Evolutionary conservation across 2,113 vertebrate genomes (phyloP), one percentile per base, ranked within the genome.

Genomic region (Daphoenositta chrysoptera): DNA sequence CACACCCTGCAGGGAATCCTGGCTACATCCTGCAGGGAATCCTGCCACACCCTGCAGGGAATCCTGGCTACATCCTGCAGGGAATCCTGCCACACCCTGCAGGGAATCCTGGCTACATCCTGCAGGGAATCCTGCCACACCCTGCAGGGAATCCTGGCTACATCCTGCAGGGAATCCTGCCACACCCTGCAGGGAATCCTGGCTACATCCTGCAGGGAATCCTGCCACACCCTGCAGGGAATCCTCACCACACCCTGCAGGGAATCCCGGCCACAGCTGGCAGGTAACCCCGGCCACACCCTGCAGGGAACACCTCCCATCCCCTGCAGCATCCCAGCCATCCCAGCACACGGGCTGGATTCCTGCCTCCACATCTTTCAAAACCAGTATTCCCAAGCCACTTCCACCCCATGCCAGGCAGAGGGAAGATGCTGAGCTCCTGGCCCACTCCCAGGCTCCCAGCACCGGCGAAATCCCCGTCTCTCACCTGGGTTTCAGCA

Each of bases 401-500:
- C 20, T 23, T n/a, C 50, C 42, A 40, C 4, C 9, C 31, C 26
- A 6, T 0, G 31, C 11, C 9, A 80, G 42, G 68, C 66, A 83
- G 44, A 77, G 17, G 22, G 81, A 28, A 86, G 30, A 4, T 5
- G 27, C 35, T 19, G 44, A 89, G 42, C 10, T 24, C 35, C 3
- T 18, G 61, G n/a, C 65, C 53, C 5, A 1, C 65, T 35, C 61
- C 39, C 50, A 9, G 24, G 17, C n/a, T 84, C 69, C 40, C 78
- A 33, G 5, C 2, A 1, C 11, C 35, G 10, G 22, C 19, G 9
- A 12, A 9, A 12, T 10, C 20, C 78, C 78, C 83, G 47, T 6
- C 0, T 4, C 98, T 98, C 88, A 99, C 99, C 98, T 99, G 99
- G 53, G 98, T 98, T 92, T 99, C 99, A 1, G 98, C 97, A 0